Percentiles rank a stretch among this genome's conserved stretches.
These are phyloP conservation scores for Frieseomelitta varia DNA, from an alignment of 1,140 invertebrate species.

Conservation along the genomic window DNA sequence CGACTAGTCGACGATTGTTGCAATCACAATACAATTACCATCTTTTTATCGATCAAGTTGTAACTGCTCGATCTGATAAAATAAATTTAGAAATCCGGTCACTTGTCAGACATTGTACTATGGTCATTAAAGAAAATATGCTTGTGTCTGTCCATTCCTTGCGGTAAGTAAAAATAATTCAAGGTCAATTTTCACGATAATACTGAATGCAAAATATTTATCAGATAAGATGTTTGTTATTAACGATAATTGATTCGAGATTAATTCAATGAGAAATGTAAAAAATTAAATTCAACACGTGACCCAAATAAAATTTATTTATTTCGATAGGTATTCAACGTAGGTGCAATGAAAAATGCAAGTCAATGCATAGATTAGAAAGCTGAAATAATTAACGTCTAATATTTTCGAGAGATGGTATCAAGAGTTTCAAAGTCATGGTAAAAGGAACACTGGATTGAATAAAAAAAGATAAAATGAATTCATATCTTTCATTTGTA, in stretches of 20 bases:
- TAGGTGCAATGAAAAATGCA: not conserved
- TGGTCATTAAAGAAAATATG: not conserved
- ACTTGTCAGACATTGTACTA: not conserved
- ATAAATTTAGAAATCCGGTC: slow-evolving; percentile 3
- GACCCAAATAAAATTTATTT: not conserved
- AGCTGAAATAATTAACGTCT: not conserved
- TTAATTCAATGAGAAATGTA: not conserved
- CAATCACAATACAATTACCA: not conserved
- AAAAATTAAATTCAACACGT: not conserved
- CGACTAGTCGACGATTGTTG: not conserved
- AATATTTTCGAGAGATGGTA: not conserved
- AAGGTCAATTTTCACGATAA: slow-evolving; percentile 17
- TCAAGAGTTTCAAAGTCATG: too few species aligned
- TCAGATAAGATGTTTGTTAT: too few species aligned
- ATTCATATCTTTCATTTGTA: slow-evolving; percentile 36
- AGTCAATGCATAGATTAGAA: not conserved
- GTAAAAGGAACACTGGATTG: too few species aligned
- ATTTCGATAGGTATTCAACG: not conserved
- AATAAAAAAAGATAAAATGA: not conserved
- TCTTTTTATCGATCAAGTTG: not conserved
- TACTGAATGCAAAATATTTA: not conserved
- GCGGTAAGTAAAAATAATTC: slow-evolving; percentile 28
- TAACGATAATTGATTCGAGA: not conserved
- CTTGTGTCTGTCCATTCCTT: slow-evolving; percentile 26
- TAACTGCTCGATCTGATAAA: not conserved